These are phyloP conservation scores for Paratilapia polleni DNA, from an alignment of 2,113 vertebrate genomes.

Conservation along the genomic window DNA sequence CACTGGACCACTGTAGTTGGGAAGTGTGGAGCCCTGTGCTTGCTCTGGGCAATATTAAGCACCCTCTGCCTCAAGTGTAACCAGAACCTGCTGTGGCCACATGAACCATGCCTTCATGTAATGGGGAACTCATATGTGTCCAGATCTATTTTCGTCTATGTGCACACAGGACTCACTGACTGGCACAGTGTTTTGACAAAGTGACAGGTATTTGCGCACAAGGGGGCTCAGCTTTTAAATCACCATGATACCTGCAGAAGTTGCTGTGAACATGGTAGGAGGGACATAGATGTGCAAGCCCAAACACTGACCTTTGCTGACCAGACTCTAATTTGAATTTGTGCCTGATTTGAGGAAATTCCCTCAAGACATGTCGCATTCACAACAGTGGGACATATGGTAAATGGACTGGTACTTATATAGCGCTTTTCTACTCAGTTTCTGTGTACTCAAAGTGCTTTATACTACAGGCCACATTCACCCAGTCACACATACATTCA, in stretches of 20 bases:
- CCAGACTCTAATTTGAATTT: too few relatives aligned
- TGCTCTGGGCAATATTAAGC: conserved; percentile 70
- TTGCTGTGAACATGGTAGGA: background rate
- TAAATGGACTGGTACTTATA: too few relatives aligned
- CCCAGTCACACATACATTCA: too few relatives aligned
- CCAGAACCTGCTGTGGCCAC: conserved; percentile 67
- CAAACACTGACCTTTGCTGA: too few relatives aligned
- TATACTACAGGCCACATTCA: too few relatives aligned
- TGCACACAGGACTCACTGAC: conserved; percentile 23
- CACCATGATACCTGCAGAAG: background rate
- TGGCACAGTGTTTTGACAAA: conserved; percentile 42
- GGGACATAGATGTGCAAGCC: too few relatives aligned
- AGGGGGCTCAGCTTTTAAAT: conserved; percentile 41
- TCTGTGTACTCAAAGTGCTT: too few relatives aligned
- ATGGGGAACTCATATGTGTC: conserved; percentile 41
- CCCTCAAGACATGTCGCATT: too few relatives aligned
- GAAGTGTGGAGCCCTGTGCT: conserved; percentile 58
- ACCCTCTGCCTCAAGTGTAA: conserved; percentile 65
- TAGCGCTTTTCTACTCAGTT: too few relatives aligned
- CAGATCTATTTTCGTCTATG: conserved; percentile 76
- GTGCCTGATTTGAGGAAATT: too few relatives aligned
- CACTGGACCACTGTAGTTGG: conserved; percentile 48
- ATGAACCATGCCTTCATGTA: conserved; percentile 40
- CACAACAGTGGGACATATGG: too few relatives aligned
- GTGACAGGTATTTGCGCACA: conserved; percentile 9